A percentile compares a stretch with the other conserved stretches of the same genome.
These are phyloP conservation scores for Chlorops oryzae DNA, from an alignment of 1,140 invertebrate species.

Conservation along the genomic window DNA sequence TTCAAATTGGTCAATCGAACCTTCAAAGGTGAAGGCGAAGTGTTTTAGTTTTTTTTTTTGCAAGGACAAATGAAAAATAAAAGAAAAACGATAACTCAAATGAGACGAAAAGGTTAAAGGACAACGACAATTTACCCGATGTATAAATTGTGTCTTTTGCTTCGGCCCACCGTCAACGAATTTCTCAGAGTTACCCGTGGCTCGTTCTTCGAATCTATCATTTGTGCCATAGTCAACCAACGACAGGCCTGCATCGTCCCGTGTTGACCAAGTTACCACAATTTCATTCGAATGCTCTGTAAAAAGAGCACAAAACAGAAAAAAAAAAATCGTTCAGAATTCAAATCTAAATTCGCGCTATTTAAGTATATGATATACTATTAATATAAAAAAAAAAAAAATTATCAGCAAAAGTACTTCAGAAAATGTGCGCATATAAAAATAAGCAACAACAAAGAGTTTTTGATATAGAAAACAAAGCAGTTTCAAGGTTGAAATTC, in stretches of 20 bases:
- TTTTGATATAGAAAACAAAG: background rate
- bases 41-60: background rate
- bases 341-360: conserved; percentile 16
- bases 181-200: conserved; percentile 55
- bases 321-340: conserved; percentile 19
- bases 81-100: conserved; percentile 12
- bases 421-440: no score
- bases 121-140: conserved; percentile 60
- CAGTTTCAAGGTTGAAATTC: background rate
- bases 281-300: conserved; percentile 54
- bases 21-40: background rate
- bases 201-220: conserved; percentile 52
- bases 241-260: conserved; percentile 61
- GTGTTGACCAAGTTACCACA: conserved; percentile 86
- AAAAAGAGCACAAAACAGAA: conserved; percentile 4
- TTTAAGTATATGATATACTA: background rate
- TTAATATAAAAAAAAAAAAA: background rate
- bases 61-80: background rate
- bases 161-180: conserved; percentile 76
- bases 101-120: background rate
- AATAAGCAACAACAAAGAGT: background rate
- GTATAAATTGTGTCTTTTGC: conserved; percentile 71
- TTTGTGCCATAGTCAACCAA: conserved; percentile 70
- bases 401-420: no score
- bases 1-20: conserved; percentile 57